These are phyloP conservation scores for Dunckerocampus dactyliophorus DNA, from an alignment of 2,113 vertebrate genomes.

Conservation along the genomic window DNA sequence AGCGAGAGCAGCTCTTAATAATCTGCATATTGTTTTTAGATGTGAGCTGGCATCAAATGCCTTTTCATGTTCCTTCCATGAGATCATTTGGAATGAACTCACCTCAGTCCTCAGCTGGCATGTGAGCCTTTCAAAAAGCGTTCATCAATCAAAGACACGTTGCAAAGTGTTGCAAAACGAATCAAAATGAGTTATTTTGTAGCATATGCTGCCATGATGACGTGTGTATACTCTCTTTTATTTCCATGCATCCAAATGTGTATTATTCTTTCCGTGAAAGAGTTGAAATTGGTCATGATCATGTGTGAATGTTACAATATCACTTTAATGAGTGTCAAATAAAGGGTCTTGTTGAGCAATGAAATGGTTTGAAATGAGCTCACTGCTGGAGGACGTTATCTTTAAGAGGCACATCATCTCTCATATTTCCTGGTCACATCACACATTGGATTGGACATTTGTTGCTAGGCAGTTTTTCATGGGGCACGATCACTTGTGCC, in stretches of 20 bases:
- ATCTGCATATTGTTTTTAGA: neutral
- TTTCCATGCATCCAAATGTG: neutral
- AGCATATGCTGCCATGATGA: slow-evolving; percentile 4
- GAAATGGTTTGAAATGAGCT: too few relatives aligned
- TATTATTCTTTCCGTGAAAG: slow-evolving; percentile 77
- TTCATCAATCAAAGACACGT: neutral
- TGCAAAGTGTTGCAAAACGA: neutral
- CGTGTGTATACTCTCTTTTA: too few relatives aligned
- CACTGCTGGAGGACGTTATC: too few relatives aligned
- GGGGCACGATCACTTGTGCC: too few relatives aligned
- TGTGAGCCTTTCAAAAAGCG: neutral
- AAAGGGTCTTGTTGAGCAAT: too few relatives aligned
- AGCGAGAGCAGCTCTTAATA: neutral
- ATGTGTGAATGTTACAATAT: neutral
- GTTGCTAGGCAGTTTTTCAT: too few relatives aligned
- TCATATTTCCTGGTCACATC: neutral
- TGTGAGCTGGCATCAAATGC: neutral
- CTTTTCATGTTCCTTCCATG: neutral
- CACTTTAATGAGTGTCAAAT: neutral
- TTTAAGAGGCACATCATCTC: too few relatives aligned
- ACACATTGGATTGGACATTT: neutral
- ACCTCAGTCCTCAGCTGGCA: neutral
- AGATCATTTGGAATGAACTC: neutral
- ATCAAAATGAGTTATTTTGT: neutral
- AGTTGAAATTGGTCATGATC: slow-evolving; percentile 13